These are phyloP conservation scores for Parazoanthus darwini DNA, from an alignment of 92 coral and sea anemone genomes.

Conservation along the genomic window DNA sequence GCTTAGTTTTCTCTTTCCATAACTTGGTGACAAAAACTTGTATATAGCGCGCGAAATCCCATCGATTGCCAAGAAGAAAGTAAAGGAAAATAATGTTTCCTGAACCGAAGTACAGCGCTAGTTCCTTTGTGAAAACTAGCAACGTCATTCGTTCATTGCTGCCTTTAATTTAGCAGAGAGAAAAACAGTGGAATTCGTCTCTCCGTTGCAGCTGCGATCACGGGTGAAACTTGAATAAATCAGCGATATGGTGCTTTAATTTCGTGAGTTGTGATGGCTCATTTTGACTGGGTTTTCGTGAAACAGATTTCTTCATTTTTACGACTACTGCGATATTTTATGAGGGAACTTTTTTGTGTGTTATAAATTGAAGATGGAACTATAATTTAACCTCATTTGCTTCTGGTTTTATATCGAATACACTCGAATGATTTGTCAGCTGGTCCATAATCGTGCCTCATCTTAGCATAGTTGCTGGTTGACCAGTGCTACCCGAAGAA, in stretches of 20 bases:
- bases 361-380: not conserved
- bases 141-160: not conserved
- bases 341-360: not conserved
- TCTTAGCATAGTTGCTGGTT: not conserved
- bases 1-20: not conserved
- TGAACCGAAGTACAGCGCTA: not conserved
- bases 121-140: not conserved
- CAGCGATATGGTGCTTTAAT: conserved; percentile 12
- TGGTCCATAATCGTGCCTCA: conserved; percentile 32
- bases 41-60: conserved; percentile 6
- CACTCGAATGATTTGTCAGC: not conserved
- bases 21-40: not conserved
- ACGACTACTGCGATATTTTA: not conserved
- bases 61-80: not conserved
- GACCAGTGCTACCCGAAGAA: not conserved
- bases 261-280: conserved; percentile 1
- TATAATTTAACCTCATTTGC: not conserved
- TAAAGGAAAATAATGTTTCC: not conserved
- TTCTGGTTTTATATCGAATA: conserved; percentile 1
- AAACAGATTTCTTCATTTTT: not conserved
- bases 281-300: not conserved
- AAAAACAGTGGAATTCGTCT: not conserved
- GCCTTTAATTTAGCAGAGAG: not conserved
- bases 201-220: conserved; percentile 8
- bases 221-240: not conserved